phyloP scores from a whole-genome alignment of 2,888 invertebrate genomes.

The Orchesellides sinensis region DNA sequence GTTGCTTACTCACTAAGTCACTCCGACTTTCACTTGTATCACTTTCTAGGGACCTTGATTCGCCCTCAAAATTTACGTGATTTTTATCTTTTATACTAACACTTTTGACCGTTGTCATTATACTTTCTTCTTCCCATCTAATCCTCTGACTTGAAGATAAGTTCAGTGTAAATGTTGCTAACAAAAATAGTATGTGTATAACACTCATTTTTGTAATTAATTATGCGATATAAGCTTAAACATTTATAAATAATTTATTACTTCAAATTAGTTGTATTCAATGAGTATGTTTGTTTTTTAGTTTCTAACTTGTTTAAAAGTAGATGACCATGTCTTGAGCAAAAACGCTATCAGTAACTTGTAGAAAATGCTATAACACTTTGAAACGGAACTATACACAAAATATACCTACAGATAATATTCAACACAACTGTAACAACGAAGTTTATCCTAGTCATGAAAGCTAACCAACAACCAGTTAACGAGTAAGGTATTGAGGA shows the following conservation, averaged over 20 bases:
- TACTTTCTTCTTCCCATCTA: slow-evolving; percentile 26
- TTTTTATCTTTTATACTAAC: neutral
- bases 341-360: too few species aligned
- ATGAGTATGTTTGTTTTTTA: too few species aligned
- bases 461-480: neutral
- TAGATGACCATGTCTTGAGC: too few species aligned
- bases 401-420: neutral
- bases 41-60: slow-evolving; percentile 2
- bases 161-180: neutral
- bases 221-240: neutral
- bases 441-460: neutral
- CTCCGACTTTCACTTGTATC: slow-evolving; percentile 16
- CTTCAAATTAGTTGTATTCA: too few species aligned
- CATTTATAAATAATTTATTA: too few species aligned
- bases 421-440: neutral
- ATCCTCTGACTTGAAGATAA: slow-evolving; percentile 15
- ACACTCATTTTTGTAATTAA: slow-evolving; percentile 19
- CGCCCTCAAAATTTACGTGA: slow-evolving; percentile 4
- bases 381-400: too few species aligned
- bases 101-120: neutral
- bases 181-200: neutral
- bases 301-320: too few species aligned
- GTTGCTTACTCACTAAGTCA: slow-evolving; percentile 34
- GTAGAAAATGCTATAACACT: too few species aligned
- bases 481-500: neutral